Evolutionary conservation across 2,113 vertebrate species (phyloP).

Genomic region (Columba janthina): DNA sequence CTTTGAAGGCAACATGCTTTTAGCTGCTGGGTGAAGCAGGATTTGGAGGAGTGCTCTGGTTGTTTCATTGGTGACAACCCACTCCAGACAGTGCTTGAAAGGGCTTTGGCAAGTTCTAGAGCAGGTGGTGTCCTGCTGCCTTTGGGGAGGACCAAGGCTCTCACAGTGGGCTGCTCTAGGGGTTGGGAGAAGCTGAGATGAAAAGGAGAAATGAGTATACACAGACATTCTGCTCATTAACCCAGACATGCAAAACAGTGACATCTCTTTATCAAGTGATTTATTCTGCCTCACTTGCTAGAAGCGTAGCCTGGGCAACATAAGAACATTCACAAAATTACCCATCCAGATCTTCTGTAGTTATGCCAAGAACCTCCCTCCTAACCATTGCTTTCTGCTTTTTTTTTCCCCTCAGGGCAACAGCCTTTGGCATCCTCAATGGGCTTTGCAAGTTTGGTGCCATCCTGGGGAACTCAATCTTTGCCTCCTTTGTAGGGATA

Average conservation of each 20-base stretch:
- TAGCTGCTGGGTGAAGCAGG: neutral
- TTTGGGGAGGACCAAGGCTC: neutral
- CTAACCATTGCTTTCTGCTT: constrained; percentile 8
- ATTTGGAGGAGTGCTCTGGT: neutral
- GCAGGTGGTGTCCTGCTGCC: neutral
- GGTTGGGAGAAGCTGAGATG: neutral
- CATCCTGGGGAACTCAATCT: constrained; percentile 94
- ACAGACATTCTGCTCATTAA: neutral
- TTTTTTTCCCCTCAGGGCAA: constrained; percentile 80
- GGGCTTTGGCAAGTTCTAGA: neutral
- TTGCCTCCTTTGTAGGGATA: constrained; percentile 92
- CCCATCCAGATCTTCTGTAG: neutral
- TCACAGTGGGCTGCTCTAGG: neutral
- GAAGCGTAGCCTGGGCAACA: neutral
- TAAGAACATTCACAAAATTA: neutral
- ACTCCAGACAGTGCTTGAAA: neutral
- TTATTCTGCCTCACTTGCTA: neutral
- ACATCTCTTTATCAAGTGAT: neutral
- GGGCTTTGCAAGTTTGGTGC: constrained; percentile 91
- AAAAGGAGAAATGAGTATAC: neutral
- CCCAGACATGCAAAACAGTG: neutral
- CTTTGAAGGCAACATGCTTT: neutral
- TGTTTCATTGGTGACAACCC: neutral
- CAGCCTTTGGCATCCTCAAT: constrained; percentile 93
- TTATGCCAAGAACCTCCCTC: neutral